Evolutionary conservation across 2,113 vertebrate genomes (phyloP).

Genomic region (Scytalopus superciliaris): DNA sequence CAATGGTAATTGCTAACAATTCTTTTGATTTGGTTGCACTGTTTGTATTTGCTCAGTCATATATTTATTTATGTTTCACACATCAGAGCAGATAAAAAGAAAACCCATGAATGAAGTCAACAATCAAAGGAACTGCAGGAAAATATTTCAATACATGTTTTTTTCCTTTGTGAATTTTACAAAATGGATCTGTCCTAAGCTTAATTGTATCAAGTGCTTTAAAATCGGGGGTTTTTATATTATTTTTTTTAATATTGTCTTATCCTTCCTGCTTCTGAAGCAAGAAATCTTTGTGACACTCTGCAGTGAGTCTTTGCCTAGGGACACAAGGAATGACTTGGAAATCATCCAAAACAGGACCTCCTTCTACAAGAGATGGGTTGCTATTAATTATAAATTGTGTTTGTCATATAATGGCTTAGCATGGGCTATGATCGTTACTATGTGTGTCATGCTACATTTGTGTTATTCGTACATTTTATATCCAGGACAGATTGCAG

Average conservation of each 20-base stretch:
- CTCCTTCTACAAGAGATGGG: not conserved
- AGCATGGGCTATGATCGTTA: not conserved
- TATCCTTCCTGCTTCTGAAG: constrained; percentile 8
- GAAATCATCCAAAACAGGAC: not conserved
- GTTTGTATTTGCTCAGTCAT: not conserved
- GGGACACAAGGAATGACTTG: not conserved
- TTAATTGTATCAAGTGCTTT: not conserved
- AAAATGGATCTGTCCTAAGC: not conserved
- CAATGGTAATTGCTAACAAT: not conserved
- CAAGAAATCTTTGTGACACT: not conserved
- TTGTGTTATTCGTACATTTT: not conserved
- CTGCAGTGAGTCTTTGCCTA: not conserved
- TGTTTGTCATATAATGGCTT: not conserved
- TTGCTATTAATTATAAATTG: constrained; percentile 29
- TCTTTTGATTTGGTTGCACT: not conserved
- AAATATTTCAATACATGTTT: not conserved
- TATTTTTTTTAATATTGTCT: not conserved
- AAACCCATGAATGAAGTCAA: not conserved
- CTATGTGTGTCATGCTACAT: not conserved
- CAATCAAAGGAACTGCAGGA: not conserved
- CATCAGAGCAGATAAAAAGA: not conserved
- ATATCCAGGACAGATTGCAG: not conserved
- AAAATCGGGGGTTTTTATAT: no score
- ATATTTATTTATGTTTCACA: not conserved
- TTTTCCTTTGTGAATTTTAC: not conserved